A percentile compares a stretch with the other conserved stretches of the same genome.
These are phyloP conservation scores for cattle (Bos taurus) DNA, from an alignment of 2,113 vertebrate species.

Conservation along the genomic window ARS-UCD2.0 NC_037329.1:116877001-116877500, in stretches of 20 bases:
- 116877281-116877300: background rate
- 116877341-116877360: background rate
- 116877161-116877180: background rate
- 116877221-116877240: background rate
- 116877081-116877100: background rate
- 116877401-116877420: background rate
- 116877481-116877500: background rate
- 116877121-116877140: background rate
- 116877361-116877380: background rate
- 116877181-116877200: background rate
- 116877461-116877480: accelerated
- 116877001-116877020: background rate
- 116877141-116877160: background rate
- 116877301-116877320: background rate
- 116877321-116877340: background rate
- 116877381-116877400: background rate
- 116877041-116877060: background rate
- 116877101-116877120: background rate
- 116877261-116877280: accelerated
- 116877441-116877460: background rate
- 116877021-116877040: background rate
- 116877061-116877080: background rate
- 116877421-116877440: background rate
- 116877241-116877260: background rate
- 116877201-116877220: background rate